Percentiles rank a stretch among this genome's conserved stretches.
Evolutionary conservation across 2,888 invertebrate species (phyloP).

Genomic region (Nephrotoma guestfalica): DNA sequence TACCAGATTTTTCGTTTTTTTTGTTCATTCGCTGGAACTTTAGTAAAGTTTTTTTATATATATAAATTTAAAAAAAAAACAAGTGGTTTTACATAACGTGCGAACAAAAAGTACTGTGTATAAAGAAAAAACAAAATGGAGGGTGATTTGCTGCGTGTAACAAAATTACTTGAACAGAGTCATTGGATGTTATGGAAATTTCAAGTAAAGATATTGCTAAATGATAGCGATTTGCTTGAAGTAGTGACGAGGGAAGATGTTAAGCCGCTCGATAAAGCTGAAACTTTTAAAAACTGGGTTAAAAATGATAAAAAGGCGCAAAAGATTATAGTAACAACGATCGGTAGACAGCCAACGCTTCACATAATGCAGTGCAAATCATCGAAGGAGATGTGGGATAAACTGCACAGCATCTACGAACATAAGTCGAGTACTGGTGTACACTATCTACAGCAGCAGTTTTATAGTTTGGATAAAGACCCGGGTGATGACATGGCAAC

Average conservation of each 20-base stretch:
- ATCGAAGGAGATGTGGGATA: slow-evolving; percentile 12
- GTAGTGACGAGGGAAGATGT: background rate
- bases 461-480: slow-evolving; percentile 12
- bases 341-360: slow-evolving; percentile 12
- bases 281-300: slow-evolving; percentile 5
- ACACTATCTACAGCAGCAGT: slow-evolving; percentile 16
- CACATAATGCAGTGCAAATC: slow-evolving; percentile 14
- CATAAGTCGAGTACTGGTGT: slow-evolving; percentile 12
- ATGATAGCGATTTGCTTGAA: slow-evolving; percentile 8
- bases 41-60: no score
- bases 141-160: background rate
- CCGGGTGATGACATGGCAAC: slow-evolving; percentile 11
- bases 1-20: no score
- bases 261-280: slow-evolving; percentile 2
- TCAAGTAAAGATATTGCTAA: slow-evolving; percentile 9
- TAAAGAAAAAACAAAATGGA: no score
- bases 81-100: no score
- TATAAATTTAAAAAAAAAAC: no score
- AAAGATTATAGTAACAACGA: slow-evolving; percentile 10
- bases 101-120: no score
- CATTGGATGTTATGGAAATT: slow-evolving; percentile 11
- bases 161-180: no score
- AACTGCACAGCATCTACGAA: slow-evolving; percentile 18
- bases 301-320: slow-evolving; percentile 4
- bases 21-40: no score